Evolutionary conservation across 1,140 invertebrate genomes (phyloP), one percentile per base, ranked within the genome.

Genomic region (Pseudomyrmex sp.): DNA sequence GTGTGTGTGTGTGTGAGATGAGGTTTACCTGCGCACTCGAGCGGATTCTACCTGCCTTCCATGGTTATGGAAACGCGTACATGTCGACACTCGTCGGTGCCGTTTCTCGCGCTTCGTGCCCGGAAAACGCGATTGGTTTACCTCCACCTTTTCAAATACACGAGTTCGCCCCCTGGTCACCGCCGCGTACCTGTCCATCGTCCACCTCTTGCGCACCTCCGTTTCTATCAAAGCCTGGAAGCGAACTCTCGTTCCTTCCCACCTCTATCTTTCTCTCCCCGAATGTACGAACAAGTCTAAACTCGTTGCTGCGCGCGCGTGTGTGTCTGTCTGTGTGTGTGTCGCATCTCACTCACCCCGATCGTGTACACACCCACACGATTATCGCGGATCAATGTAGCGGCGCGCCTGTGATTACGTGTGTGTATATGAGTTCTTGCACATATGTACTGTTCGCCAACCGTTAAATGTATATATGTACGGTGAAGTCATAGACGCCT

Each of bases 111-210:
- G 48, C 56, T 86, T 56, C 82, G 83, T 79, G 68, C 54, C 26
- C 52, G 68, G 75, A 74, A 86, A 86, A 84, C 72, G 35, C 73
- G 83, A 86, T 86, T 85, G 69, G 74, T 46, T 73, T 84, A 15
- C 52, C 70, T 44, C 66, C 54, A n/a, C 66, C 70, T 84, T 52
- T 70, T 56, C n/a, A 48, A 23, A 62, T 72, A 52, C 52, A 80
- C 54, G 54, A 61, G 46, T 35, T 18, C 73, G 61, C 44, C 5
- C 5, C 35, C 23, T 18, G 46, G 35, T 58, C 44, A 46, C 61
- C 35, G 35, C 35, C 35, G 35, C 35, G 35, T 56, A 46, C 26
- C 46, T 59, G 65, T 69, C 68, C 59, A 35, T 56, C 77, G 26
- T 83, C 58, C 77, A 75, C 35, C 35, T 35, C 35, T 35, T 59